These are phyloP conservation scores for Lepus europaeus DNA, from an alignment of 2,113 vertebrate species.

Conservation along the genomic window DNA sequence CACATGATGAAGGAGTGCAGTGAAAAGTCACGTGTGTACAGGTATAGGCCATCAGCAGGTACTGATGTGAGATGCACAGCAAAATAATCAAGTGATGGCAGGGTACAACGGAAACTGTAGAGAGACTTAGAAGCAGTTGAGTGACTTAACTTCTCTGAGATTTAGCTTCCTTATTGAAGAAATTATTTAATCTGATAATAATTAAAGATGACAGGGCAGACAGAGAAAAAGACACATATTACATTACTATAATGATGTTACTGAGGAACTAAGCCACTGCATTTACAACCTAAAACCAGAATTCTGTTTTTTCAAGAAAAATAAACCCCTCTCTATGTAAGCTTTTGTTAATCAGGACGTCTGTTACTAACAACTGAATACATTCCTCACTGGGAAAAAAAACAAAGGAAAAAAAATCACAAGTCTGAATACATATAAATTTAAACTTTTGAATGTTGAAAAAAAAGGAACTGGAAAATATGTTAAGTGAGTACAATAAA, in stretches of 20 bases:
- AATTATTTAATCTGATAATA: background rate
- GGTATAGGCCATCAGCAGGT: background rate
- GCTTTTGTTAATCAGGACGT: slow-evolving; percentile 5
- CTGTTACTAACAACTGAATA: slow-evolving; percentile 26
- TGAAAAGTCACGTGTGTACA: background rate
- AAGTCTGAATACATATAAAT: slow-evolving; percentile 22
- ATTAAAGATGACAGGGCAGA: slow-evolving; percentile 12
- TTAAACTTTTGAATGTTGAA: background rate
- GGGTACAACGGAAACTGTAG: background rate
- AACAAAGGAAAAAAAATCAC: background rate
- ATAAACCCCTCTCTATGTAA: background rate
- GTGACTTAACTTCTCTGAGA: background rate
- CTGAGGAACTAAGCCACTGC: slow-evolving; percentile 9
- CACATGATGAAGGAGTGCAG: background rate
- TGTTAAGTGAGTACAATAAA: background rate
- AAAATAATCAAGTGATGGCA: background rate
- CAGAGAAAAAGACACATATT: slow-evolving; percentile 1
- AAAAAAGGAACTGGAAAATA: background rate
- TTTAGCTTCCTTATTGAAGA: slow-evolving; percentile 17
- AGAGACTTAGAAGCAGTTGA: background rate
- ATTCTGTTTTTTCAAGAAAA: background rate
- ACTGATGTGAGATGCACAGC: background rate
- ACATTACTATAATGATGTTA: slow-evolving; percentile 14
- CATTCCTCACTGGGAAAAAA: slow-evolving; percentile 29
- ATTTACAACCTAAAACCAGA: background rate